phyloP scores from a whole-genome alignment of 2,113 vertebrate species.

The Campylomormyrus numenius region DNA sequence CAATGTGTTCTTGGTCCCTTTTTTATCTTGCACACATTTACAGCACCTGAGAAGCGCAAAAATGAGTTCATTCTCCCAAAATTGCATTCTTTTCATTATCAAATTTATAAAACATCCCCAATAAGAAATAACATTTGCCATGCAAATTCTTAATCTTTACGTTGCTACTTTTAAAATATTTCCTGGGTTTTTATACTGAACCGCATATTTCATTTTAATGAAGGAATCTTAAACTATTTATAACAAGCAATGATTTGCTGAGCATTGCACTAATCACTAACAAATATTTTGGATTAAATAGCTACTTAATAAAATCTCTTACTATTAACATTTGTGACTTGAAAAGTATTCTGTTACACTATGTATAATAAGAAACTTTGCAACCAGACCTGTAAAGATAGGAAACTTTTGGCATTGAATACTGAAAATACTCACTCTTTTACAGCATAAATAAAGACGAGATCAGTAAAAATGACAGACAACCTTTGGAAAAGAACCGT shows the following conservation, averaged over 20 bases:
- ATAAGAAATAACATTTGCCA: background rate
- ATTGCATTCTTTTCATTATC: background rate
- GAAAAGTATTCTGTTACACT: background rate
- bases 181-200: background rate
- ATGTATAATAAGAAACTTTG: background rate
- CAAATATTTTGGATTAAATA: background rate
- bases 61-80: background rate
- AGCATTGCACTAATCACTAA: background rate
- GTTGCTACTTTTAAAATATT: background rate
- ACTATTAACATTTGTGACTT: background rate
- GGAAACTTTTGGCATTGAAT: background rate
- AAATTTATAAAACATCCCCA: background rate
- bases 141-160: background rate
- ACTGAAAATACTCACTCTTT: conserved; percentile 72
- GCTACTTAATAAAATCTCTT: background rate
- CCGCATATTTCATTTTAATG: background rate
- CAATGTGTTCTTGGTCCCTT: conserved; percentile 62
- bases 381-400: background rate
- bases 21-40: conserved; percentile 64
- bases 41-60: conserved; percentile 69
- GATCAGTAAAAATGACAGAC: conserved; percentile 78
- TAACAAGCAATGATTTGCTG: background rate
- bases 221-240: background rate
- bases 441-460: conserved; percentile 73
- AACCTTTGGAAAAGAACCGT: conserved; percentile 83